These are phyloP conservation scores for Haliclystus octoradiatus DNA, from an alignment of 30 jellyfish, hydroid and myxozoan genomes.

Conservation along the genomic window DNA sequence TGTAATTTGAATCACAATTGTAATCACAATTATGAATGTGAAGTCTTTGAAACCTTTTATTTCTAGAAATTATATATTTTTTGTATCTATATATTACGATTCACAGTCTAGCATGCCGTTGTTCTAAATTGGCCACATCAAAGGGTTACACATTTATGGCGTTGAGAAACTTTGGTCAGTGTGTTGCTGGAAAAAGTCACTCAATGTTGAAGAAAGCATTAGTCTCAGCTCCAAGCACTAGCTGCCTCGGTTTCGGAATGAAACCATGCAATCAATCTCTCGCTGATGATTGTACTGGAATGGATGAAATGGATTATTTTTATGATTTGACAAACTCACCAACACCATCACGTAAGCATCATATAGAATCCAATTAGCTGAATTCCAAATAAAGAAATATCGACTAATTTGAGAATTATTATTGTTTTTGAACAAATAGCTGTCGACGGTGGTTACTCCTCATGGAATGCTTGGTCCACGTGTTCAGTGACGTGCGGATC, in stretches of 20 bases:
- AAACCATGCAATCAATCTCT: slow-evolving; percentile 42
- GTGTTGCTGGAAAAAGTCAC: slow-evolving; percentile 39
- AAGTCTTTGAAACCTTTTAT: too few species aligned
- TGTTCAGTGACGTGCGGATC: slow-evolving; percentile 56
- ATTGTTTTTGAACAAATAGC: too few species aligned
- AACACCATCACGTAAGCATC: too few species aligned
- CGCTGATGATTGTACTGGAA: slow-evolving; percentile 65
- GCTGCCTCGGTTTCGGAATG: slow-evolving; percentile 35
- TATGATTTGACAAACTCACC: slow-evolving; percentile 1
- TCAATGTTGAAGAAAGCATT: not conserved
- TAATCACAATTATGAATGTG: too few species aligned
- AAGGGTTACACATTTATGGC: slow-evolving; percentile 25
- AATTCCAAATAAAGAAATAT: too few species aligned
- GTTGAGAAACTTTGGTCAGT: slow-evolving; percentile 34
- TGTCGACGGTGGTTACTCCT: slow-evolving; percentile 52
- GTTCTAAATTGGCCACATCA: slow-evolving; percentile 31
- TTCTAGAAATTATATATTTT: too few species aligned
- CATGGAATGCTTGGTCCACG: slow-evolving; percentile 52
- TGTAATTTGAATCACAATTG: too few species aligned
- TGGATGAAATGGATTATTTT: slow-evolving; percentile 39
- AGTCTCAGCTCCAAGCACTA: too few species aligned
- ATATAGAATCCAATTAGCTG: too few species aligned
- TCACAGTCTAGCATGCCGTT: slow-evolving; percentile 65
- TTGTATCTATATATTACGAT: too few species aligned
- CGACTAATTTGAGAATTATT: too few species aligned